Evolutionary conservation across 2,797 vertebrate species (phyloP).

Genomic region (Lepidocolaptes lacrymiger): DNA sequence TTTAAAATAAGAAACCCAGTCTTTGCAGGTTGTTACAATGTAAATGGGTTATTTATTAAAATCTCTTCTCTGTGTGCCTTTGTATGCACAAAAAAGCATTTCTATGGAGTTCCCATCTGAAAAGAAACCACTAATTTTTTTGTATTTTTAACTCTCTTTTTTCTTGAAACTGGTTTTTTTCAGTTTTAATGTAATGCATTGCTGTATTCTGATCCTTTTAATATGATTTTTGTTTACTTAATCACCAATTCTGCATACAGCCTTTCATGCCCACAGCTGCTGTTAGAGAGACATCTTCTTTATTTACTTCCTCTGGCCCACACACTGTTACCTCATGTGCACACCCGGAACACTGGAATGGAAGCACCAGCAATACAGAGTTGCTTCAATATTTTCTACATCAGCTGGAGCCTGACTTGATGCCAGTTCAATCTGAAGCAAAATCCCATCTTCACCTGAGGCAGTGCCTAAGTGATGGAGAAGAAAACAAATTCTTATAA

Average conservation of each 20-base stretch:
- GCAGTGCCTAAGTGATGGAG: background rate
- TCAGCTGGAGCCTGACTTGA: background rate
- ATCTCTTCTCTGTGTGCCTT: background rate
- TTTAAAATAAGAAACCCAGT: background rate
- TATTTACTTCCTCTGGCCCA: background rate
- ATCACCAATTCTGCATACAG: background rate
- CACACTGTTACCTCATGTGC: background rate
- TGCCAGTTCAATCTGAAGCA: background rate
- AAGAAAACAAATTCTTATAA: constrained; percentile 12
- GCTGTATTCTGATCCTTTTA: background rate
- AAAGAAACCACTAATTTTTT: background rate
- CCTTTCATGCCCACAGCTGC: background rate
- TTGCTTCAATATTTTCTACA: background rate
- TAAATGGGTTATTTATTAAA: background rate
- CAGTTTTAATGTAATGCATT: background rate
- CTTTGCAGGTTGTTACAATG: background rate
- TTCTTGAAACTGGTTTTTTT: background rate
- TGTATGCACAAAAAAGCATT: background rate
- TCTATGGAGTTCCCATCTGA: background rate
- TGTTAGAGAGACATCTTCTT: background rate
- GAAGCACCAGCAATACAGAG: background rate
- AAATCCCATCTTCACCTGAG: constrained; percentile 15
- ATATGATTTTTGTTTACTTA: background rate
- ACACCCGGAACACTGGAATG: background rate
- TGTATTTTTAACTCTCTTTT: background rate